Evolutionary conservation across 2,113 vertebrate genomes (phyloP), one percentile per base, ranked within the genome.

Genomic region (Lanius ludovicianus): DNA sequence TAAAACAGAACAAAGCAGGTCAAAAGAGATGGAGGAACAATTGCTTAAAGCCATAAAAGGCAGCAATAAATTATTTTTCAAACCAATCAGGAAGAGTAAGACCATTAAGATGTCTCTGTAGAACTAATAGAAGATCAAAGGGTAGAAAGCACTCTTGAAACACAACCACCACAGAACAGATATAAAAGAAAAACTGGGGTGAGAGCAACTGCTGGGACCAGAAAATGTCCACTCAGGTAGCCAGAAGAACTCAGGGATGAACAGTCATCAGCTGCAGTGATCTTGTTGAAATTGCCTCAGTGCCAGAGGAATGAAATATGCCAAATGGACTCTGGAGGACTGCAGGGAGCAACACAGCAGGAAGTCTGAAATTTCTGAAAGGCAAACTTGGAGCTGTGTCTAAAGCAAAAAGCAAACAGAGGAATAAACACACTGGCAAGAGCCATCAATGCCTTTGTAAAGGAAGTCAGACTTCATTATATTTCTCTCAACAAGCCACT

Each of bases 51-150:
- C 18, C 74, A 71, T 52, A 65, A 84, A 86, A 84, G 46, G 59
- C n/a, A 70, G 41, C 16, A 82, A 83, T 46, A 64, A 86, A 79
- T 60, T 91, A 82, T 79, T 90, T 93, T 79, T 65, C 41, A 91
- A 95, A 91, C 23, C 60, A 52, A 60, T 47, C 65, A 60, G 57
- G 41, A 62, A 49, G 23, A 82, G 16, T 44, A 41, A 69, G 71
- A 18, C 70, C 4, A 2, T 82, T 93, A 83, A 85, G 27, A 23
- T 67, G 37, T 39, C 63, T 74, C 71, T 80, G 59, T 25, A 90
- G 33, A 73, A 33, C 23, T 81, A 74, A 83, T 0, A 90, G 37
- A 65, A 76, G 67, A 93, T 80, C 65, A 95, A 87, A 90, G 67
- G n/a, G 53, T 33, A 62, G 46, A 53, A 87, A 73, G 37, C 4